These are phyloP conservation scores for Eueides isabella DNA, from an alignment of 1,140 invertebrate species.

Conservation along the genomic window DNA sequence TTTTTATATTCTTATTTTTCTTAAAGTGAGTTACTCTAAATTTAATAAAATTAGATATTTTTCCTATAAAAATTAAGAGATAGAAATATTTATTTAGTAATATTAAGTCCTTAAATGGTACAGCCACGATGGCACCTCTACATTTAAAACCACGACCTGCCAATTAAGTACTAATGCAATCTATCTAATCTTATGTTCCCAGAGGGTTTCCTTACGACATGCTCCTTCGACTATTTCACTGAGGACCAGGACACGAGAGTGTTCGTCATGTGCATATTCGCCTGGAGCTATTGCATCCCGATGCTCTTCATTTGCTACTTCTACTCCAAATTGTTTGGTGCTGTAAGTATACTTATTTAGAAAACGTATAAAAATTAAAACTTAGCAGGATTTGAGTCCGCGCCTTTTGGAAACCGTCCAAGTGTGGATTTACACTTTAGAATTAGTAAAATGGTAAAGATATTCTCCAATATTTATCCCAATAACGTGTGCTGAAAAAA, in stretches of 20 bases:
- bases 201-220: slow-evolving; percentile 91
- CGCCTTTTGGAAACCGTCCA: too few relatives aligned
- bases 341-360: slow-evolving; percentile 72
- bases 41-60: not conserved
- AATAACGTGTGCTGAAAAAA: too few relatives aligned
- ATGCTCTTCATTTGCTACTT: slow-evolving; percentile 86
- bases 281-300: slow-evolving; percentile 87
- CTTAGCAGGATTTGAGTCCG: too few relatives aligned
- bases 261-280: slow-evolving; percentile 87
- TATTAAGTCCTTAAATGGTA: too few relatives aligned
- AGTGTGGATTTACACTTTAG: too few relatives aligned
- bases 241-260: slow-evolving; percentile 86
- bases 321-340: slow-evolving; percentile 87
- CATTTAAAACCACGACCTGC: not conserved
- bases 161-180: not conserved
- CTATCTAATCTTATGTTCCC: slow-evolving; percentile 16
- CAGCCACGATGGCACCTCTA: too few relatives aligned
- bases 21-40: not conserved
- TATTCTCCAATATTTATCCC: too few relatives aligned
- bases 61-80: too few relatives aligned
- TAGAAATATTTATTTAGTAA: too few relatives aligned
- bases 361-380: too few relatives aligned
- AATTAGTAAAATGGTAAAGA: too few relatives aligned
- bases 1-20: not conserved
- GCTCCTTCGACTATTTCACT: slow-evolving; percentile 88